Percentiles rank a stretch among this genome's conserved stretches.
Conservation (phyloP, 1,140 invertebrate genomes). For the Aricia agestis region DNA sequence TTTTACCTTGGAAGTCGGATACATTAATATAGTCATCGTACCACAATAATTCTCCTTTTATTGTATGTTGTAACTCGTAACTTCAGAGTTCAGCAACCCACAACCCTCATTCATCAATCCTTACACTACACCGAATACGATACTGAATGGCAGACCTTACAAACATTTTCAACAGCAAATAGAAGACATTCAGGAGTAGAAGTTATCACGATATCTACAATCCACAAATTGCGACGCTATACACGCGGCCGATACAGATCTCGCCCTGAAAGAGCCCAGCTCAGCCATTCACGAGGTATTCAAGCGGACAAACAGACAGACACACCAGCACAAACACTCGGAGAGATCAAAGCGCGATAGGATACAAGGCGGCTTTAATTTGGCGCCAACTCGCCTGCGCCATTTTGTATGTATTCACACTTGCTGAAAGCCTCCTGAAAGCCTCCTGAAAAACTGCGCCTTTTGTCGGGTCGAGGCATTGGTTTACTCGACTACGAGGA, state of each 20-base stretch:
- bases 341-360: constrained; percentile 70
- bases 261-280: constrained; percentile 62
- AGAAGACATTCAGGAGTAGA: constrained; percentile 23
- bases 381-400: constrained; percentile 62
- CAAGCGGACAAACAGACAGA: constrained; percentile 58
- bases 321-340: constrained; percentile 60
- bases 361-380: constrained; percentile 63
- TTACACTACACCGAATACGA: no score
- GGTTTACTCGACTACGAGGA: constrained; percentile 24
- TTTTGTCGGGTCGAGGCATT: constrained; percentile 29
- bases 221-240: constrained; percentile 68
- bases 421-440: constrained; percentile 30
- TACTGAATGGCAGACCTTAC: neutral
- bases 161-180: constrained; percentile 18
- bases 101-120: no score
- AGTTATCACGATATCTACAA: constrained; percentile 64
- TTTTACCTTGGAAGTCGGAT: no score
- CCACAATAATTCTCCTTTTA: no score
- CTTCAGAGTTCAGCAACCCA: no score
- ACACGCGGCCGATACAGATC: constrained; percentile 64
- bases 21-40: no score
- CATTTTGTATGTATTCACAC: constrained; percentile 55
- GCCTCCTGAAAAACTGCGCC: neutral
- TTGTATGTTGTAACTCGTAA: no score
- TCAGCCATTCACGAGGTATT: constrained; percentile 53